Conservation (phyloP, 2,888 invertebrate genomes). For the Formica aserva region DNA sequence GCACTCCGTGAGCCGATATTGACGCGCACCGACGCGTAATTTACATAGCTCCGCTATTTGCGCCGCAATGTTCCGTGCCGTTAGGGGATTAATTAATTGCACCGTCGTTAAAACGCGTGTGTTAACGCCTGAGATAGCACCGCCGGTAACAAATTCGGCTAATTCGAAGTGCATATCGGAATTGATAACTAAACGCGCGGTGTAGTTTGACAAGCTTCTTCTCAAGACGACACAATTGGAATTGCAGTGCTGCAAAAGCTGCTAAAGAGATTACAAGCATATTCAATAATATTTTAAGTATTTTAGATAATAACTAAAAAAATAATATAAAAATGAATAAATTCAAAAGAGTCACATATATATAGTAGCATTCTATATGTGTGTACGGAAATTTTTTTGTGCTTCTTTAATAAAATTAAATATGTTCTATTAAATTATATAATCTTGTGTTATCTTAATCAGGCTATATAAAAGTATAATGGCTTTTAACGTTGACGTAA, state of each 20-base stretch:
- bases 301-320: neutral
- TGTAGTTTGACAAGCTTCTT: conserved; percentile 11
- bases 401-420: conserved; percentile 18
- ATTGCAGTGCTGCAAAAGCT: neutral
- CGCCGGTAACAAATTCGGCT: conserved; percentile 57
- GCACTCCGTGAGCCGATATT: conserved; percentile 53
- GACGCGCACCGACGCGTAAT: conserved; percentile 57
- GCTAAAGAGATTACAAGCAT: neutral
- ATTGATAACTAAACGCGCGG: neutral
- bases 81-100: conserved; percentile 62
- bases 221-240: neutral
- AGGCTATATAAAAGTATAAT: neutral
- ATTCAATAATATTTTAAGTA: conserved; percentile 8
- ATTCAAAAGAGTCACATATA: neutral
- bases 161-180: neutral
- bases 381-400: neutral
- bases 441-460: neutral
- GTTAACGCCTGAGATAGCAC: conserved; percentile 39
- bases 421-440: neutral
- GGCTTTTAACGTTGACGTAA: neutral
- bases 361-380: neutral
- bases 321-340: neutral
- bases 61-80: neutral
- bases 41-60: conserved; percentile 60
- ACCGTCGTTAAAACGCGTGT: conserved; percentile 59